phyloP scores from a whole-genome alignment of 2,888 invertebrate species.

The Hydriomena furcata region DNA sequence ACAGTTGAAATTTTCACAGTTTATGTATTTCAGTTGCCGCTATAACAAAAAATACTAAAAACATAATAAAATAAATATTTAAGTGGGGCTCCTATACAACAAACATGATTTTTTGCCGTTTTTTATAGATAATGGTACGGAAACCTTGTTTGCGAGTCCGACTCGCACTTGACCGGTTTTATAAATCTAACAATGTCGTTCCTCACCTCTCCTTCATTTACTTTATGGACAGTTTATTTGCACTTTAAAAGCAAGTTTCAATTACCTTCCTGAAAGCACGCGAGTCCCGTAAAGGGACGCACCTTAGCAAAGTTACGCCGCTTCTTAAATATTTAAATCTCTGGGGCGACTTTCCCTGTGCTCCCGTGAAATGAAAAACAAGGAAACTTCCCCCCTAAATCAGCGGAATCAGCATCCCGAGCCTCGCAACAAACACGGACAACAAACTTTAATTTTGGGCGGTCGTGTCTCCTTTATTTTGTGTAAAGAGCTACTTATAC shows the following conservation, averaged over 20 bases:
- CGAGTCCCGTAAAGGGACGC: slow-evolving; percentile 63
- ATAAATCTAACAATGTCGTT: slow-evolving; percentile 33
- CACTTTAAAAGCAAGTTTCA: slow-evolving; percentile 46
- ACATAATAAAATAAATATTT: too few relatives aligned
- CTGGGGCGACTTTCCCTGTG: slow-evolving; percentile 69
- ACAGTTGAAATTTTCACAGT: too few relatives aligned
- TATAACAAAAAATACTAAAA: too few relatives aligned
- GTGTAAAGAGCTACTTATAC: slow-evolving; percentile 42
- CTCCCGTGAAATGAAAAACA: slow-evolving; percentile 77
- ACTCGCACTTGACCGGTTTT: too few relatives aligned
- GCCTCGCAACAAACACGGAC: slow-evolving; percentile 60
- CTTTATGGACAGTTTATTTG: slow-evolving; percentile 36
- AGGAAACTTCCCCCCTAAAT: slow-evolving; percentile 76
- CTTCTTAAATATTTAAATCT: slow-evolving; percentile 78
- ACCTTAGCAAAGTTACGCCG: slow-evolving; percentile 66
- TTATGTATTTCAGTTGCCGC: too few relatives aligned
- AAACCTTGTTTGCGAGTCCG: too few relatives aligned
- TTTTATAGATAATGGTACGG: too few relatives aligned
- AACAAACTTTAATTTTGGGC: slow-evolving; percentile 70
- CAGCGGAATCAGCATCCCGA: slow-evolving; percentile 59
- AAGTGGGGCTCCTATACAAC: too few relatives aligned
- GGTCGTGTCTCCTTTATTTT: slow-evolving; percentile 49
- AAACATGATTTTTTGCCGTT: too few relatives aligned
- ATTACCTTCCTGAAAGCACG: slow-evolving; percentile 52
- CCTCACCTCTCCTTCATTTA: slow-evolving; percentile 30